Conservation (phyloP, 2,797 vertebrate species). For the Spheniscus humboldti region DNA sequence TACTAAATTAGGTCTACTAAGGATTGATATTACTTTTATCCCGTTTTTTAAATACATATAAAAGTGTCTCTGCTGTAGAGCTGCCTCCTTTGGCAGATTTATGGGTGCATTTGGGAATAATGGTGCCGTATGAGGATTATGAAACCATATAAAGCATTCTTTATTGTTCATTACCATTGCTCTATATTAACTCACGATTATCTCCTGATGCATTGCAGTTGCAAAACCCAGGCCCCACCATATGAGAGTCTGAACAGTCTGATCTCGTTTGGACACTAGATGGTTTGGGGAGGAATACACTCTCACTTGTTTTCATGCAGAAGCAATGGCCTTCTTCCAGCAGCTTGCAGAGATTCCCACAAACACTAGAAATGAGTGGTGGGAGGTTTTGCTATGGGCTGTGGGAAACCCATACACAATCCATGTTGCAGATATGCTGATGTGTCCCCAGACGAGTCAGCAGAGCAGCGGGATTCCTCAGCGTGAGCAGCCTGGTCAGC, state of each 20-base stretch:
- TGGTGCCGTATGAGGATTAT: constrained; percentile 43
- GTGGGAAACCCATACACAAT: not conserved
- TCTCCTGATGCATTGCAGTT: constrained; percentile 29
- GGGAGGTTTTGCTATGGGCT: not conserved
- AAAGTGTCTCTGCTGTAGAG: constrained; percentile 24
- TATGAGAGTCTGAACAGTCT: not conserved
- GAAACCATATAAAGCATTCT: constrained; percentile 50
- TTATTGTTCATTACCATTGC: constrained; percentile 58
- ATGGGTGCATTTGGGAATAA: constrained; percentile 40
- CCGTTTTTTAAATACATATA: constrained; percentile 24
- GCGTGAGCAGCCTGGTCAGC: not conserved
- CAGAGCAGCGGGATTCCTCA: not conserved
- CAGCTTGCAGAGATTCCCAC: not conserved
- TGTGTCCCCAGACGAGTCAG: not conserved
- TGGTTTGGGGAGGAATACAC: not conserved
- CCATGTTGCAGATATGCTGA: not conserved
- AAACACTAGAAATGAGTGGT: not conserved
- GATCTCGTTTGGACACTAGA: not conserved
- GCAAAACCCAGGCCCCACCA: not conserved
- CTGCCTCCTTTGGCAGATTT: constrained; percentile 51
- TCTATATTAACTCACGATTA: constrained; percentile 39
- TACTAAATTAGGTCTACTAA: constrained; percentile 42
- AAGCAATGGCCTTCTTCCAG: not conserved
- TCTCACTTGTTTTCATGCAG: not conserved
- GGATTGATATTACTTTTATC: constrained; percentile 37